Evolutionary conservation across 2,888 invertebrate genomes (phyloP), one percentile per base, ranked within the genome.

Genomic region (Caenorhabditis macrosperma): DNA sequence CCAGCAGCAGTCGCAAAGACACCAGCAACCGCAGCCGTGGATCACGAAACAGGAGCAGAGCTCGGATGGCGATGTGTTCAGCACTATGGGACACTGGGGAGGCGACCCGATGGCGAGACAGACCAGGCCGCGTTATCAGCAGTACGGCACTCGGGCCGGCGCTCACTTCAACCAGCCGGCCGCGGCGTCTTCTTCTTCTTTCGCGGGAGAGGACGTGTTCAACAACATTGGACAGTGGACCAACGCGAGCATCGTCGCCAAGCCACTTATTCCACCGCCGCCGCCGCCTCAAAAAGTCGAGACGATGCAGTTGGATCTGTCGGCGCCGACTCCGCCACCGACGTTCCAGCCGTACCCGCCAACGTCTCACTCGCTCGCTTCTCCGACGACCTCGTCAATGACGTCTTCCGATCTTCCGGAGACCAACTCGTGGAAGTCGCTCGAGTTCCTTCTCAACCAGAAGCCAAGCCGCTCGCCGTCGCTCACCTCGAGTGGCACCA

Each of bases 381-480:
- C 67, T 55, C 24, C 57, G 41, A 46, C 67, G 1, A 35, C 57
- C 12, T 46, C 38, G 9, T 64, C 64, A 15, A 24, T n/a, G 10
- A 44, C 17, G 12, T 71, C 71, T 9, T 28, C 44, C 0, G 63
- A 71, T 2, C 9, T 17, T 12, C 54, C 33, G 30, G 71, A 61
- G 28, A 63, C 54, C 24, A 72, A 72, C 44, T 30, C 57, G 35
- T 72, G 72, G 72, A 64, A 46, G n/a, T 38, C 57, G 17, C 24
- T 72, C 26, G 64, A 48, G 9, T 15, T 48, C 7, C 35, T 72
- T 24, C 55, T 72, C 38, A 48, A 64, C 41, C 30, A 28, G 17
- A 44, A 44, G 33, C 30, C 54, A 22, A 69, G 60, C 52, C 69
- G 60, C 41, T 69, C 66, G 9, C 55, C 69, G 41, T 69, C 69